Conservation (phyloP, 1,140 invertebrate species). For the Condylostylus longicornis region DNA sequence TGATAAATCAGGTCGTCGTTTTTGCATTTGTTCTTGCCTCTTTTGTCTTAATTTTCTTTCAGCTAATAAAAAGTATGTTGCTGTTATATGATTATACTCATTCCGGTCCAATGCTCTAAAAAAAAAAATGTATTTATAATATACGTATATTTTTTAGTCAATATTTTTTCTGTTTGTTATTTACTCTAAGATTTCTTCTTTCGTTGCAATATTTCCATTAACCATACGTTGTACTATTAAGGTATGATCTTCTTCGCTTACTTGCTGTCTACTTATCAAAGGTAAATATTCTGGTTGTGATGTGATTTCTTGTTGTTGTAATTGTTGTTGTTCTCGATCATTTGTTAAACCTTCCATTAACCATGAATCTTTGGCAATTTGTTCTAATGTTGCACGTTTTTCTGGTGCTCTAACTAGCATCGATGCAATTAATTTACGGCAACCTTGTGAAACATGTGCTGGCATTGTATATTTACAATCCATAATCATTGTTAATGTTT, state of each 20-base stretch:
- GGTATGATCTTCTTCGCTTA: slow-evolving; percentile 83
- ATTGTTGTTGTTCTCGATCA: slow-evolving; percentile 9
- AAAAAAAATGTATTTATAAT: slow-evolving; percentile 10
- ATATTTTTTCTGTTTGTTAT: neutral
- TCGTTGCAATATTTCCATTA: slow-evolving; percentile 81
- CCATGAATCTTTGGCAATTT: slow-evolving; percentile 86
- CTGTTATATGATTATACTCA: slow-evolving; percentile 96
- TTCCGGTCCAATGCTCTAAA: slow-evolving; percentile 80
- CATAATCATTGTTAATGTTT: slow-evolving; percentile 99
- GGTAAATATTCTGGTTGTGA: slow-evolving; percentile 48
- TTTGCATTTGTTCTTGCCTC: slow-evolving; percentile 43
- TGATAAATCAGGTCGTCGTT: slow-evolving; percentile 17
- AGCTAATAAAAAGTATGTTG: slow-evolving; percentile 93
- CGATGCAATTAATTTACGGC: slow-evolving; percentile 66
- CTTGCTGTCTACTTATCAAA: slow-evolving; percentile 63
- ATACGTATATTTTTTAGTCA: neutral
- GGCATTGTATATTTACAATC: slow-evolving; percentile 97
- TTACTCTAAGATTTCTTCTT: slow-evolving; percentile 82
- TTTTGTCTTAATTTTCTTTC: slow-evolving; percentile 74
- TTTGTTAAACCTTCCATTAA: slow-evolving; percentile 35
- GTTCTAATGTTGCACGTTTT: slow-evolving; percentile 69
- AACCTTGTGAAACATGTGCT: slow-evolving; percentile 68
- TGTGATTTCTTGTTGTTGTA: slow-evolving; percentile 17
- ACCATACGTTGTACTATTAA: slow-evolving; percentile 93
- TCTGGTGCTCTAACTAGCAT: slow-evolving; percentile 91